Evolutionary conservation across 2,113 vertebrate genomes (phyloP).

Genomic region (Cygnus atratus): DNA sequence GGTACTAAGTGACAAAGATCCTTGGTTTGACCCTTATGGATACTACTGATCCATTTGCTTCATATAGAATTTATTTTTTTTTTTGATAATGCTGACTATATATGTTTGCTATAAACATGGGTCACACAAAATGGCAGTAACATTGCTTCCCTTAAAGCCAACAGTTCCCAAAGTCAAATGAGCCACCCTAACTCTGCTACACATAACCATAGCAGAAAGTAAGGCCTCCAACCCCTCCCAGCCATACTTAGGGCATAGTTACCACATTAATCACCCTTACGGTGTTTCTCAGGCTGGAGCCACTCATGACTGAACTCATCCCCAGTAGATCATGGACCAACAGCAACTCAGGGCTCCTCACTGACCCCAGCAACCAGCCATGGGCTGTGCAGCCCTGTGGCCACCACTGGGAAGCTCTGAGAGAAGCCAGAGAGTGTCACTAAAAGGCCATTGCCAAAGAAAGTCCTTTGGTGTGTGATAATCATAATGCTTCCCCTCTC

Average conservation of each 20-base stretch:
- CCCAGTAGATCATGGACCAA: too few relatives aligned
- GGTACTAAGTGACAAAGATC: not conserved
- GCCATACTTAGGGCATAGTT: not conserved
- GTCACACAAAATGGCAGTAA: not conserved
- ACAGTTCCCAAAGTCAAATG: rapidly evolving
- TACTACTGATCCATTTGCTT: rapidly evolving
- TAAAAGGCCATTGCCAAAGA: not conserved
- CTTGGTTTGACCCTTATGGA: not conserved
- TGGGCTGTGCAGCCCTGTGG: too few relatives aligned
- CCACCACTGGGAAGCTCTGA: rapidly evolving
- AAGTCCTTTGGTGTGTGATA: rapidly evolving
- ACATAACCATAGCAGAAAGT: too few relatives aligned
- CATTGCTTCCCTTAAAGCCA: not conserved
- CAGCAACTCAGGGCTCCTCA: not conserved
- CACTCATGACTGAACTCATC: not conserved
- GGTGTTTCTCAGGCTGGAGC: not conserved
- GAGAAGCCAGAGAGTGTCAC: not conserved
- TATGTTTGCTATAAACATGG: not conserved
- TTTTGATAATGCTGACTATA: not conserved
- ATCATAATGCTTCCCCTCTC: too few relatives aligned
- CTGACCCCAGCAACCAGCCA: too few relatives aligned
- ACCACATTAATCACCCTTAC: not conserved
- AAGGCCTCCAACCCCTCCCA: not conserved
- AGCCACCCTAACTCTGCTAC: not conserved
- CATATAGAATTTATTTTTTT: too few relatives aligned